phyloP scores from a whole-genome alignment of 2,888 invertebrate genomes.

The Catonia carolina region DNA sequence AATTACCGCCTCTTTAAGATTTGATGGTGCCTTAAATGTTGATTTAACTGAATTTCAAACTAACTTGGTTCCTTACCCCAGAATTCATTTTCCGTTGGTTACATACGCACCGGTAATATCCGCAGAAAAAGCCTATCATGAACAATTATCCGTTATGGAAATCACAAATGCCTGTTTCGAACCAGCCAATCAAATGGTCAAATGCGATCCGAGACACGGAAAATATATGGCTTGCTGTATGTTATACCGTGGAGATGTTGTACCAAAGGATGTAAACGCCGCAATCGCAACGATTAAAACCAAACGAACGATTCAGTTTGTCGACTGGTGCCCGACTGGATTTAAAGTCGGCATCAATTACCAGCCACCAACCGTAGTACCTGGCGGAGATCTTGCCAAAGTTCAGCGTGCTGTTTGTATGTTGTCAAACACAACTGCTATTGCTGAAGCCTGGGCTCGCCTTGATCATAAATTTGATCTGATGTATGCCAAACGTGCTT shows the following conservation, averaged over 20 bases:
- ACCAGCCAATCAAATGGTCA: too few species aligned
- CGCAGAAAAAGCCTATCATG: too few species aligned
- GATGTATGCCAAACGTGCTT: constrained; percentile 61
- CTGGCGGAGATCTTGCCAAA: constrained; percentile 89
- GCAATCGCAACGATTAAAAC: constrained; percentile 54
- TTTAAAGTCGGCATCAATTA: too few species aligned
- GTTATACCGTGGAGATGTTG: constrained; percentile 53
- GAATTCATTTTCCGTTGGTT: too few species aligned
- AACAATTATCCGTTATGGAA: constrained; percentile 50
- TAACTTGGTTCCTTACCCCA: too few species aligned
- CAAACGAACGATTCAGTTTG: constrained; percentile 45
- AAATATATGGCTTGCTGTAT: constrained; percentile 52
- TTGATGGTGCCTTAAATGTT: constrained; percentile 56
- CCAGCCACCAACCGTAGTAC: constrained; percentile 87
- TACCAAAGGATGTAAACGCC: constrained; percentile 55
- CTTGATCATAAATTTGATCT: constrained; percentile 61
- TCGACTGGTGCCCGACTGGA: too few species aligned
- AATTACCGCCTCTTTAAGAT: constrained; percentile 54
- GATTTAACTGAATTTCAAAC: too few species aligned
- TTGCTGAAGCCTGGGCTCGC: constrained; percentile 60
- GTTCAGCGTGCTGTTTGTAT: constrained; percentile 96
- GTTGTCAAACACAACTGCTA: too few species aligned
- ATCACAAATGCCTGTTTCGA: constrained; percentile 56
- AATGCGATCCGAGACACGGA: constrained; percentile 46
- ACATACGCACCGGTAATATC: too few species aligned